Evolutionary conservation across 2,113 vertebrate species (phyloP), one percentile per base, ranked within the genome.

Genomic region (Corydoras maculifer): DNA sequence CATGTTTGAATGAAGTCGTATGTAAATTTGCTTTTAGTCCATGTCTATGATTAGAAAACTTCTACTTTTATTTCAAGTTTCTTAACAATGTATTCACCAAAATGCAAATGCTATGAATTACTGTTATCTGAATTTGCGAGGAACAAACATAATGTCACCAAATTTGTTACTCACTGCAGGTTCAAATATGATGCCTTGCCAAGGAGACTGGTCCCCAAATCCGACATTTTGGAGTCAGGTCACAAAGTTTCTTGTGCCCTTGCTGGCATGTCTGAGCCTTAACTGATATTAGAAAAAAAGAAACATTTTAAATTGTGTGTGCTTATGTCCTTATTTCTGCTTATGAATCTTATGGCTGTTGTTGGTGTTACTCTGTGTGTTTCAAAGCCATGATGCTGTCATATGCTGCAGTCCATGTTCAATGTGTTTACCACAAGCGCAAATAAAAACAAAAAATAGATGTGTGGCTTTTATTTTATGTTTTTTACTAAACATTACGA

Each of bases 201-300:
- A 65, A 66, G 15, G 58, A 2, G 9, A 65, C 50, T 51, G 61
- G 15, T 58, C 10, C 15, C 49, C 74, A 57, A 58, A 3, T 61
- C 8, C 59, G 14, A 15, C 59, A 8, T 43, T 66, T 68, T 71
- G 54, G 70, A 54, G 18, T 69, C 58, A 62, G 62, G 64, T 62
- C 63, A 55, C 18, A 54, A 57, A 75, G 32, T 58, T 72, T 35
- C 18, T 31, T 43, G 48, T 48, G 64, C 43, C 69, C 54, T 18
- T 13, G 12, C 49, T 63, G 63, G 69, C 69, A 76, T 69, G 76
- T 68, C 64, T 65, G 69, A 76, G 79, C 79, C 79, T 81, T 81
- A 81, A 81, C 72, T 32, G 76, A 73, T 69, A 73, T 51, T 57
- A 75, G 68, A 66, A 43, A 58, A 61, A 49, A 48, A 53, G 35